Evolutionary conservation across 1,140 invertebrate genomes (phyloP), one percentile per base, ranked within the genome.

Genomic region (Drosophila sp.): DNA sequence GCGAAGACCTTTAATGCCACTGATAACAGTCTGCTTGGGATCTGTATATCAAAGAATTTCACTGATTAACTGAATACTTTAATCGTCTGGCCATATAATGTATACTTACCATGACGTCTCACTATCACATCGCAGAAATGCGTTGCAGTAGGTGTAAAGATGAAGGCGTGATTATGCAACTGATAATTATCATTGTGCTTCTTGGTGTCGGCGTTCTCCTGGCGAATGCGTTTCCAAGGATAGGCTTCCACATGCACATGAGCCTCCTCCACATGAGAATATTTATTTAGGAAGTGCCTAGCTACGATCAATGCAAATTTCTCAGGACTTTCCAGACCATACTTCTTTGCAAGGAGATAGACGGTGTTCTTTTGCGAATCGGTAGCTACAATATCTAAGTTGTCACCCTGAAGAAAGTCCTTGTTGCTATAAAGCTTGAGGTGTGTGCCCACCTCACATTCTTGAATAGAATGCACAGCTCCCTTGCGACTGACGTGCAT

Each of bases 341-440:
- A 92, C 74, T 96, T 95, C 84, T 96, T 96, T 7, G 96, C 96
- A 71, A 96, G 78, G 21, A 96, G 82, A 83, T 96, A 96, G n/a
- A 96, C 95, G 0, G 95, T 96, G 79, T 97, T 97, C 92, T 96
- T 96, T 78, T 97, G 96, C 6, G 95, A 95, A 79, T 97, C 96
- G 0, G 96, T 97, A 1, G 96, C 96, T n/a, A 96, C 94, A 38
- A 96, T 94, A 76, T 95, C 94, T 34, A 93, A 93, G 75, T 96
- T 96, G 87, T 95, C 94, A n/a, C 90, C 91, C 11, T 92, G 77
- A 0, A 93, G 80, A 79, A 94, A 95, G 73, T 96, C 96, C 51
- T 94, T 94, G 73, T 95, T 94, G 4, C 94, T 94, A 46, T 93
- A 93, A n/a, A 97, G 91, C 66, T 94, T 95, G 13, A 97, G 92